Base-by-base conservation (phyloP, 30 jellyfish, hydroid and myxozoan species). In the Mastigias papua region DNA sequence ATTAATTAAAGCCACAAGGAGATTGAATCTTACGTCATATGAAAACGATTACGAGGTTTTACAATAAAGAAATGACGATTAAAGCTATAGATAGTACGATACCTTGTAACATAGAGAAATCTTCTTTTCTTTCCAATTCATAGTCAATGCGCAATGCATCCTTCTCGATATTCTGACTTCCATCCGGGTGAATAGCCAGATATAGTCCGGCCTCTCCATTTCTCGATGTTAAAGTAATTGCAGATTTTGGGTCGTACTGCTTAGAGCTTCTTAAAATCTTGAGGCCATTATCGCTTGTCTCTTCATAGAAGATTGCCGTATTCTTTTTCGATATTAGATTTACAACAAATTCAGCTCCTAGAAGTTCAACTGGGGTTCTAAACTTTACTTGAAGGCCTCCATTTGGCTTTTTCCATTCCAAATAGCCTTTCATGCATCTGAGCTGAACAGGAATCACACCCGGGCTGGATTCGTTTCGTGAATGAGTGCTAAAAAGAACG, bases 321-420 rank as follows among this genome's bases (percentile, higher is more conserved):
- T 34, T 63, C 31, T 54, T 60, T 37, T 61, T 58, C 7, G 88
- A 34, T 54, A 78, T 78, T 22, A 78, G 50, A 35, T 30, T 25
- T 32, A 78, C 88, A 54, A 78, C 26, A 31, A 54, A 78, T 32
- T 60, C 88, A 11, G 88, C 64, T 32, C 88, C 88, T 15, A 78
- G 79, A n/a, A 78, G 67, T 21, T 78, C 88, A 21, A 78, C 88
- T 4, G 88, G 88, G 1, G 88, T 35, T 19, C 33, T 78, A 60
- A 78, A 78, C 28, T 78, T 78, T 4, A 78, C 69, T 35, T 78
- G 88, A 11, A 78, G 88, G 17, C 88, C 88, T 35, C 88, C 88
- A 13, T 62, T 78, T 1, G 88, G 88, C 33, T 1, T 29, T 58
- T 20, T 61, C 88, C 88, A 78, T 57, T 78, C 88, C 62, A 78